Evolutionary conservation across 2,888 invertebrate species (phyloP).

Genomic region (Xanthia togata): DNA sequence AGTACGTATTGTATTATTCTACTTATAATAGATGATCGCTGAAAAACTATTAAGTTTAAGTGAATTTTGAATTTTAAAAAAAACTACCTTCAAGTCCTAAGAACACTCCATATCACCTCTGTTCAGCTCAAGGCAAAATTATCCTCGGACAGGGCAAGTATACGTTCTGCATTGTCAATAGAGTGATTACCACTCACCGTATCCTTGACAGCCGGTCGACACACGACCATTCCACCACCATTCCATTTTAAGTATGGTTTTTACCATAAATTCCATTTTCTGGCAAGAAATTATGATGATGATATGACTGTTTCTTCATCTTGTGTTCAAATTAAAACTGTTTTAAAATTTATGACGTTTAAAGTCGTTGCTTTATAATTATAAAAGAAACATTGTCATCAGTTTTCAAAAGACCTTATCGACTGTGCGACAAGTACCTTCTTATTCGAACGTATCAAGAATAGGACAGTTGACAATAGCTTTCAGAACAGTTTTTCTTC

Average conservation of each 20-base stretch:
- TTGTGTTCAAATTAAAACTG: neutral
- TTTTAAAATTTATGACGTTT: neutral
- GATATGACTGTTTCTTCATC: neutral
- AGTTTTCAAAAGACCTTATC: neutral
- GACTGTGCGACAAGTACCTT: neutral
- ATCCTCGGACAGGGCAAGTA: constrained; percentile 75
- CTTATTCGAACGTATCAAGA: neutral
- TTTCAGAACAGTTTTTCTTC: neutral
- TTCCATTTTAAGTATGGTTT: constrained; percentile 32
- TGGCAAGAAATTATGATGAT: neutral
- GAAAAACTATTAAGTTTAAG: neutral
- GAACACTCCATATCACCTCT: constrained; percentile 47
- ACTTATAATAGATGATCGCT: no score
- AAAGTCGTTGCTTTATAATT: no score
- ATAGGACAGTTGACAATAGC: no score
- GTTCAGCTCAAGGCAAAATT: constrained; percentile 71
- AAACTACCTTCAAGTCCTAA: no score
- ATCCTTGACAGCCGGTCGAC: constrained; percentile 73
- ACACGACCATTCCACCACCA: constrained; percentile 54
- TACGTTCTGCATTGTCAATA: constrained; percentile 83
- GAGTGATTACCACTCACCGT: constrained; percentile 81
- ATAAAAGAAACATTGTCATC: neutral
- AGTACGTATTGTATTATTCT: no score
- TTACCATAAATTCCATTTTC: constrained; percentile 14
- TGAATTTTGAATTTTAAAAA: no score